A percentile compares a stretch with the other conserved stretches of the same genome.
Conservation (phyloP, 2,888 invertebrate species). For the Diadegma fenestrale region DNA sequence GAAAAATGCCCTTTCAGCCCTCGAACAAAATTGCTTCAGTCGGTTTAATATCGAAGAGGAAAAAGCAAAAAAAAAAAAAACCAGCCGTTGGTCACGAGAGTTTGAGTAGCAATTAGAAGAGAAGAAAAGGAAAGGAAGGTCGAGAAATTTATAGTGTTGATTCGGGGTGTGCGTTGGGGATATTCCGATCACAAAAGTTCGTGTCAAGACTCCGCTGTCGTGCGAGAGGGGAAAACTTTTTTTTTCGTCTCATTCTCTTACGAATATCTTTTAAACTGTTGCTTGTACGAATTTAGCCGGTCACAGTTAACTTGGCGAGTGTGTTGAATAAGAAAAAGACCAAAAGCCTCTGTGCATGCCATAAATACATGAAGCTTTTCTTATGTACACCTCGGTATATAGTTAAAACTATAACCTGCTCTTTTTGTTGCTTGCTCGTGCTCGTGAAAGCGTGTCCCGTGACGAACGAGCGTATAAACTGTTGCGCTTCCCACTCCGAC, state of each 20-base stretch:
- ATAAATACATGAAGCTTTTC: not conserved
- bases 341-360: not conserved
- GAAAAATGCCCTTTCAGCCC: not conserved
- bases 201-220: not conserved
- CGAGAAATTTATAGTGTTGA: not conserved
- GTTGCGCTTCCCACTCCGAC: slow-evolving; percentile 48
- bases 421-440: slow-evolving; percentile 34
- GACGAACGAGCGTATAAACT: slow-evolving; percentile 64
- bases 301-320: slow-evolving; percentile 46
- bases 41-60: not conserved
- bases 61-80: not conserved
- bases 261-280: slow-evolving; percentile 23
- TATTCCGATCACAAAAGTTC: slow-evolving; percentile 12
- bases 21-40: not conserved
- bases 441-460: slow-evolving; percentile 60
- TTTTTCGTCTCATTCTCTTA: slow-evolving; percentile 7
- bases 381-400: not conserved
- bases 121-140: not conserved
- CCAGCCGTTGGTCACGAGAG: too few species aligned
- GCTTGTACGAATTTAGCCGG: slow-evolving; percentile 50
- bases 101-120: not conserved
- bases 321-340: slow-evolving; percentile 29
- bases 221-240: not conserved
- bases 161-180: slow-evolving; percentile 1
- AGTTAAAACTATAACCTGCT: slow-evolving; percentile 18